A percentile compares a stretch with the other conserved stretches of the same genome.
Conservation (phyloP, 2,113 vertebrate species). For the Burhinus oedicnemus region DNA sequence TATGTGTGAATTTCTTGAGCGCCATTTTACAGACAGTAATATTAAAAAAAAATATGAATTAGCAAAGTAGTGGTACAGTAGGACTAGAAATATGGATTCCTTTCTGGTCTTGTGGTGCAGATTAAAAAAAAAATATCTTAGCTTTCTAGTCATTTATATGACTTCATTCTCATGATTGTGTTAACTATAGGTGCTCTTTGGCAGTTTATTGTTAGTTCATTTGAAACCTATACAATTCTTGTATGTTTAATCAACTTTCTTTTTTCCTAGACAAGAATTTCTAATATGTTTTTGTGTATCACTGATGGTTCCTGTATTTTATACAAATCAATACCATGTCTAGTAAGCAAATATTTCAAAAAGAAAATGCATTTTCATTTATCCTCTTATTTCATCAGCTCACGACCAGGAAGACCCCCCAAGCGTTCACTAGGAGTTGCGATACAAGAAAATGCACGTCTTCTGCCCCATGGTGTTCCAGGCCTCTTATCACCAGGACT, state of each 20-base stretch:
- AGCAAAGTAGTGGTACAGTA: neutral
- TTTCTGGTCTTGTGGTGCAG: neutral
- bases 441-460: conserved; percentile 83
- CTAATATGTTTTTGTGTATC: neutral
- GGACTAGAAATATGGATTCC: neutral
- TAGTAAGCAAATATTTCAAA: neutral
- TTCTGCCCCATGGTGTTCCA: conserved; percentile 86
- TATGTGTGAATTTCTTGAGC: neutral
- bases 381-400: conserved; percentile 77
- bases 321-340: neutral
- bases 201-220: neutral
- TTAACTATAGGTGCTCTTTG: neutral
- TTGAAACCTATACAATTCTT: neutral
- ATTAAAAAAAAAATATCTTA: neutral
- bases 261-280: neutral
- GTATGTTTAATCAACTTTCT: neutral
- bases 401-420: conserved; percentile 91
- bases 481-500: conserved; percentile 89
- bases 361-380: conserved; percentile 31
- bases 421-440: conserved; percentile 87
- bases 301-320: fast-evolving
- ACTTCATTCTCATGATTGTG: neutral
- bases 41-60: neutral
- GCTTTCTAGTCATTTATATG: neutral
- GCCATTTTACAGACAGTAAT: neutral